These are phyloP conservation scores for Eidolon dupreanum DNA, from an alignment of 2,797 vertebrate genomes.

Conservation along the genomic window DNA sequence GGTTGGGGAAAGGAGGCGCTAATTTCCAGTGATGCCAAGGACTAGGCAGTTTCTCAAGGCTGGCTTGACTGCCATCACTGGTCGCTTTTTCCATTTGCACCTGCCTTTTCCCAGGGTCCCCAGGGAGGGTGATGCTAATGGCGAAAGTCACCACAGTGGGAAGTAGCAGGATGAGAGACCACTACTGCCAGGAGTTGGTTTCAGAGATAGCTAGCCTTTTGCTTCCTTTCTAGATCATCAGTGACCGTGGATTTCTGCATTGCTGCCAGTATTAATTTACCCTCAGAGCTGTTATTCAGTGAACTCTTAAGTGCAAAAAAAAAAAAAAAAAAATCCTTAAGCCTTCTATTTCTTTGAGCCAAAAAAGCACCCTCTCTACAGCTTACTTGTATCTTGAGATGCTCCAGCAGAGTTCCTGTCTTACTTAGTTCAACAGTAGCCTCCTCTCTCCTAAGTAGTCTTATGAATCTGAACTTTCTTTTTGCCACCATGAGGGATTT, in stretches of 20 bases:
- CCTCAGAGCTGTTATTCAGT: not conserved
- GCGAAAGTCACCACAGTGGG: fast-evolving
- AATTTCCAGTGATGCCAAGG: not conserved
- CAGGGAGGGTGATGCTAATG: not conserved
- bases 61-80: not conserved
- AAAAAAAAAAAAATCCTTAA: too few relatives aligned
- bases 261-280: not conserved
- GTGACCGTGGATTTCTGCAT: not conserved
- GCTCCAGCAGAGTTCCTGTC: not conserved
- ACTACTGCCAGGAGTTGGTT: not conserved
- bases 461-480: not conserved
- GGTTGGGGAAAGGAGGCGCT: fast-evolving
- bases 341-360: not conserved
- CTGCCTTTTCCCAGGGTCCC: not conserved
- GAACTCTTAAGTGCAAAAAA: not conserved
- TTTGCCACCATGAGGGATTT: not conserved
- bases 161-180: not conserved
- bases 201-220: not conserved
- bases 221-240: not conserved
- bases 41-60: not conserved
- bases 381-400: not conserved
- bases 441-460: not conserved
- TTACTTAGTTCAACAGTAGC: not conserved
- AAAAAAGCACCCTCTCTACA: not conserved
- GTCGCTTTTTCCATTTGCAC: not conserved